phyloP scores from a whole-genome alignment of 2,888 invertebrate genomes.

The Allygus modestus region DNA sequence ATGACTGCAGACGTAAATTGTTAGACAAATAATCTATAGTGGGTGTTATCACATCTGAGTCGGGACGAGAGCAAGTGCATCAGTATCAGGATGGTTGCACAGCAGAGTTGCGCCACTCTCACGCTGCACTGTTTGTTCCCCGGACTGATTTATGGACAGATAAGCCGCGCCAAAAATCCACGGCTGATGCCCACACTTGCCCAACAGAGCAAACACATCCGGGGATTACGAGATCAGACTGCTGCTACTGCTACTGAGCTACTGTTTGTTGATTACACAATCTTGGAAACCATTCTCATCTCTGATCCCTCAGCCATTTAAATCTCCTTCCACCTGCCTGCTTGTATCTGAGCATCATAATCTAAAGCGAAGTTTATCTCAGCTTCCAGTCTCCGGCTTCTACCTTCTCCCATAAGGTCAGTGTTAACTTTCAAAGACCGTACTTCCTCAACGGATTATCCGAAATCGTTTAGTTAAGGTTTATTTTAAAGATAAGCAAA shows the following conservation, averaged over 20 bases:
- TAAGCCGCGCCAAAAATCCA: conserved; percentile 53
- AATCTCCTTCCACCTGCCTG: conserved; percentile 21
- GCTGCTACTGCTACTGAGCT: conserved; percentile 27
- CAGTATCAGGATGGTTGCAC: not conserved
- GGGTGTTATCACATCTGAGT: no score
- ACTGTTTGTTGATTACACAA: conserved; percentile 37
- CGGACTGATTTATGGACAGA: conserved; percentile 54
- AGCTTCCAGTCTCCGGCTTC: no score
- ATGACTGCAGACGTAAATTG: no score
- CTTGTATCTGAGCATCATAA: not conserved
- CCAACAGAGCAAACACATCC: conserved; percentile 36
- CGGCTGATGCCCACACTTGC: conserved; percentile 53
- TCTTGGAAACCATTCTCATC: conserved; percentile 2
- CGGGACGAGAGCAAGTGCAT: not conserved
- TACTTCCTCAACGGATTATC: no score
- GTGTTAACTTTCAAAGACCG: no score
- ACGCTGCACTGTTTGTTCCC: conserved; percentile 27
- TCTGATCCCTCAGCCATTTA: conserved; percentile 29
- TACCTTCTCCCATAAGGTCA: no score
- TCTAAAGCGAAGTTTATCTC: no score
- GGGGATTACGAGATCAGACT: conserved; percentile 29
- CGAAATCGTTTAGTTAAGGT: no score
- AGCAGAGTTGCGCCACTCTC: conserved; percentile 25
- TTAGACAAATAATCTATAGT: no score
- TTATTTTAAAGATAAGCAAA: no score